Base-by-base conservation (phyloP, 2,113 vertebrate genomes). In the Corvus cornix region DNA sequence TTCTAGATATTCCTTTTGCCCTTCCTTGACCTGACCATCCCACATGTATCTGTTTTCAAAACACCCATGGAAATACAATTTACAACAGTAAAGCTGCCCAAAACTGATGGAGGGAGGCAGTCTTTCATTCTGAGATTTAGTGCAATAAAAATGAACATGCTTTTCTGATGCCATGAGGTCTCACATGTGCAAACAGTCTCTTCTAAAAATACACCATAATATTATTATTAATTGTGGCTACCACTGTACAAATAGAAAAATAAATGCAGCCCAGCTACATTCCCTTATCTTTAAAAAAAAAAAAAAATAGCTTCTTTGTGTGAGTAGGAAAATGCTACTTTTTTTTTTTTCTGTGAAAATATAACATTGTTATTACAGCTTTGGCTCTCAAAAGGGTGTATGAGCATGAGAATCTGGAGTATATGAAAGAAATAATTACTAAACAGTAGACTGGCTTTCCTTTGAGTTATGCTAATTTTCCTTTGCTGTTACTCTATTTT, bases 151-250 rank as follows among this genome's bases (percentile, higher is more conserved):
- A 73, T 22, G 7, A 49, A 14, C 15, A 15, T 83, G 13, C 5
- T 62, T 87, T 91, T 58, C 24, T 89, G 59, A 85, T 89, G n/a
- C 49, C 19, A 28, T 76, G n/a, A 73, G 49, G 22, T 82, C 43
- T 78, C 3, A 4, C 20, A 19, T 72, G 33, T 79, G 63, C 66
- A 56, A 92, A n/a, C 64, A 69, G 43, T 66, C 16, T 76, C 35
- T 73, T 90, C 67, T 77, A 26, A 59, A 83, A 85, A 80, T 74
- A 49, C 28, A 55, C 13, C 33, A 31, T 51, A 85, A 66, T 66
- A 55, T 79, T 92, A 43, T 58, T 89, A 76, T 96, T 94, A 89
- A 89, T 94, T 89, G 62, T 87, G 53, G 41, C 53, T 93, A 39
- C 70, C 43, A 5, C 30, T 83, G 16, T 55, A 44, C 49, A 82